phyloP scores from a whole-genome alignment of 92 coral and sea anemone genomes.

The Nematostella vectensis region DNA sequence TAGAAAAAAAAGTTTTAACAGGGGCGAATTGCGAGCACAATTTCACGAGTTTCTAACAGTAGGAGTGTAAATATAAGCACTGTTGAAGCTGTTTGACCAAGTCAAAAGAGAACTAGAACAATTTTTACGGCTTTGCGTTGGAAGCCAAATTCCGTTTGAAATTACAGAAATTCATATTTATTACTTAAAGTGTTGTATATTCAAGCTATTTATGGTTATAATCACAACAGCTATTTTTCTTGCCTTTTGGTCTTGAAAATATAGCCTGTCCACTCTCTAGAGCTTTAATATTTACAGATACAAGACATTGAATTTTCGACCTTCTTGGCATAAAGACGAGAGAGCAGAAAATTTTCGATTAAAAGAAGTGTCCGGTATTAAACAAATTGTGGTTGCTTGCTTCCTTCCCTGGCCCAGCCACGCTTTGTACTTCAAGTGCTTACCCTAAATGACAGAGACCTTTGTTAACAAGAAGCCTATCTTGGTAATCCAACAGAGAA shows the following conservation, averaged over 20 bases:
- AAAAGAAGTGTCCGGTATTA: neutral
- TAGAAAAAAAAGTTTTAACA: too few species aligned
- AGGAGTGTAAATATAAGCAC: too few species aligned
- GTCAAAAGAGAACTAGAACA: too few species aligned
- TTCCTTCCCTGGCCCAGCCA: neutral
- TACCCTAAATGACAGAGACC: neutral
- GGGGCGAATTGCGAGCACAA: too few species aligned
- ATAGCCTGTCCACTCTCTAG: neutral
- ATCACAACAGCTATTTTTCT: neutral
- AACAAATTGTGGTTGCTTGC: conserved; percentile 1
- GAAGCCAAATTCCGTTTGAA: neutral
- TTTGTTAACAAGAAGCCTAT: too few species aligned
- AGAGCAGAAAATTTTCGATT: neutral
- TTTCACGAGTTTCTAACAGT: too few species aligned
- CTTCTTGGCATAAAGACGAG: neutral
- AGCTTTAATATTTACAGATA: neutral
- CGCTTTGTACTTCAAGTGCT: too few species aligned
- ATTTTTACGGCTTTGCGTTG: neutral
- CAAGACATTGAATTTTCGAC: neutral
- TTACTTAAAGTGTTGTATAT: neutral
- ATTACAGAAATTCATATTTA: neutral
- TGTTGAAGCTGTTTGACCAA: too few species aligned
- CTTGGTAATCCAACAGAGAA: too few species aligned
- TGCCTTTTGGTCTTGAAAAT: neutral
- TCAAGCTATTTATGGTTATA: conserved; percentile 3